These are phyloP conservation scores for Tiliacea aurago DNA, from an alignment of 2,888 invertebrate species.

Conservation along the genomic window DNA sequence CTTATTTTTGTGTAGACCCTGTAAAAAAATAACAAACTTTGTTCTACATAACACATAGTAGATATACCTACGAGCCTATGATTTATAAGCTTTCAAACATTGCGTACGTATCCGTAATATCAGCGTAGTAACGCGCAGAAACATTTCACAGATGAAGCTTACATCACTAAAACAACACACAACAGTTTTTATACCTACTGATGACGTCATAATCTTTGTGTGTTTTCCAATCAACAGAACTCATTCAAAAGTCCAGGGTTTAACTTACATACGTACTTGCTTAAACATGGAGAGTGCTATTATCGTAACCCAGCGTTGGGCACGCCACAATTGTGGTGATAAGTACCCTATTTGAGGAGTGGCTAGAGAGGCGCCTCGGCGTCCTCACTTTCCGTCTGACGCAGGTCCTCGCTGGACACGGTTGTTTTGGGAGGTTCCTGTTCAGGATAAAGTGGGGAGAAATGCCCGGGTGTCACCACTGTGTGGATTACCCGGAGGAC, in stretches of 20 bases:
- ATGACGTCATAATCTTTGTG: constrained; percentile 33
- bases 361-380: too few species aligned
- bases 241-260: not conserved
- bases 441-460: too few species aligned
- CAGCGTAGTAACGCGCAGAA: constrained; percentile 26
- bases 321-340: too few species aligned
- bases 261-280: too few species aligned
- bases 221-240: constrained; percentile 9
- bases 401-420: too few species aligned
- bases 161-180: constrained; percentile 43
- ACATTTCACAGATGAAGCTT: constrained; percentile 48
- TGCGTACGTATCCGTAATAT: constrained; percentile 38
- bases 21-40: not conserved
- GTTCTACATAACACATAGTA: not conserved
- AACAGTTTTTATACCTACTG: constrained; percentile 26
- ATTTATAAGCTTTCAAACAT: constrained; percentile 48
- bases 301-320: too few species aligned
- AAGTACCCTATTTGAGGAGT: too few species aligned
- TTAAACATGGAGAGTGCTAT: too few species aligned
- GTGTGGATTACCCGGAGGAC: too few species aligned
- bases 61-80: constrained; percentile 2
- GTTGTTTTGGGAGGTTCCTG: too few species aligned
- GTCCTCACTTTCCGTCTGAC: too few species aligned
- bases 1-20: not conserved
- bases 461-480: too few species aligned